phyloP scores from a whole-genome alignment of 2,113 vertebrate species.

The Pluvianellus socialis region DNA sequence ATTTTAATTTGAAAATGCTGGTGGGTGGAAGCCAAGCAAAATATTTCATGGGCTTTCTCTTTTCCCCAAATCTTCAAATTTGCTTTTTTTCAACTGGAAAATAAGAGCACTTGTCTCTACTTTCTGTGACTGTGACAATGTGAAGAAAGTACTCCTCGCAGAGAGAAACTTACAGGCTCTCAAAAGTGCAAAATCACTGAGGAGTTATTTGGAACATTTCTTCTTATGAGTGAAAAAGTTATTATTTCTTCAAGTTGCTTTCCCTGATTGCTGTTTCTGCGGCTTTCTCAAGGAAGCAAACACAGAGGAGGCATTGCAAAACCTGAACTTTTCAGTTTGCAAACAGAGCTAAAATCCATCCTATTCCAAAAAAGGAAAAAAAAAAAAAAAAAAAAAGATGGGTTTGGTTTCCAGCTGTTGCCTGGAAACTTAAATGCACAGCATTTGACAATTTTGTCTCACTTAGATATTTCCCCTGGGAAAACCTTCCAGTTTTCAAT shows the following conservation, averaged over 20 bases:
- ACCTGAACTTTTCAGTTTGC: not conserved
- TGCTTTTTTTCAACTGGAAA: not conserved
- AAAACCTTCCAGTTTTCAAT: not conserved
- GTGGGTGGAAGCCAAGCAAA: not conserved
- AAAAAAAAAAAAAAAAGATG: not conserved
- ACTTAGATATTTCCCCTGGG: conserved; percentile 2
- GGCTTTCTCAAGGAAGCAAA: not conserved
- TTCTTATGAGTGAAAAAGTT: not conserved
- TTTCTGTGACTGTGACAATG: not conserved
- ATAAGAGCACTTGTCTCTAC: not conserved
- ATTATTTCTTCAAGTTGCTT: not conserved
- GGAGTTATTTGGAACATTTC: not conserved
- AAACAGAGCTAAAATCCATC: not conserved
- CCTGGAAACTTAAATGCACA: not conserved
- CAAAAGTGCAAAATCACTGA: not conserved
- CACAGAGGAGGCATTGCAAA: not conserved
- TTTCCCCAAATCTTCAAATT: not conserved
- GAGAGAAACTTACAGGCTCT: not conserved
- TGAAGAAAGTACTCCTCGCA: not conserved
- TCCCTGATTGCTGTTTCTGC: not conserved
- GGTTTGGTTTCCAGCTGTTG: not conserved
- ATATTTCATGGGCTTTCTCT: not conserved
- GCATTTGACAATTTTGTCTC: conserved; percentile 18
- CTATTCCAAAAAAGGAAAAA: not conserved
- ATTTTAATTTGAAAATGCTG: not conserved